phyloP scores from a whole-genome alignment of 2,113 vertebrate genomes.

The Sciurus niger region DNA sequence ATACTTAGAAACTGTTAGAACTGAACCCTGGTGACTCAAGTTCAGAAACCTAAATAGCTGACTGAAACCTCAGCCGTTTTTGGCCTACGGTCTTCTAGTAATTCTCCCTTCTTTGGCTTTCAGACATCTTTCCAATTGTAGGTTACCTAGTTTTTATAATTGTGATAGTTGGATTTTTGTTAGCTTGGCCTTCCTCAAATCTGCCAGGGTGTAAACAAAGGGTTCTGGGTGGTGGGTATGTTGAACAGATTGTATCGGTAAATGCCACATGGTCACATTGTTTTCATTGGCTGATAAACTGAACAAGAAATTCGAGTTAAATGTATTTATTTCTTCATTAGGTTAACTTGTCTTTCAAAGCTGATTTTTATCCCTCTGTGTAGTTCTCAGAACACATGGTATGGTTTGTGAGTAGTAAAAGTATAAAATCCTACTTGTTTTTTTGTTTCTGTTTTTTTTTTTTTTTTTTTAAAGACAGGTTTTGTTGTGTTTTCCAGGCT shows the following conservation, averaged over 20 bases:
- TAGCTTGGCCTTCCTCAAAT: background rate
- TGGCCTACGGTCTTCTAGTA: background rate
- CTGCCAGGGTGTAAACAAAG: background rate
- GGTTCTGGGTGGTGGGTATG: too few species aligned
- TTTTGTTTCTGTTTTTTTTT: background rate
- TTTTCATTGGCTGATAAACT: background rate
- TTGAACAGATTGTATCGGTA: background rate
- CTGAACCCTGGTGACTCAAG: constrained; percentile 1
- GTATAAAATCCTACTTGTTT: background rate
- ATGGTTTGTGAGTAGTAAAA: background rate
- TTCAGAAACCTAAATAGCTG: constrained; percentile 24
- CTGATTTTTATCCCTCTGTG: background rate
- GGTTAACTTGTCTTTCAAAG: background rate
- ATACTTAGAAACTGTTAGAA: constrained; percentile 49
- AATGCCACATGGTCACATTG: background rate
- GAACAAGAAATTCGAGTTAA: background rate
- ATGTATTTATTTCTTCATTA: constrained; percentile 1
- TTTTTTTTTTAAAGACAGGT: background rate
- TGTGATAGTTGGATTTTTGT: background rate
- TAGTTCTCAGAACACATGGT: background rate
- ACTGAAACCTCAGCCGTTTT: constrained; percentile 30
- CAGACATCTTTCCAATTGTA: background rate
- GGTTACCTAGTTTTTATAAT: background rate
- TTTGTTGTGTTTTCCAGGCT: background rate
- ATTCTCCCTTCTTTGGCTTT: background rate